Conservation (phyloP, 2,113 vertebrate genomes). For the Phoenicopterus ruber region DNA sequence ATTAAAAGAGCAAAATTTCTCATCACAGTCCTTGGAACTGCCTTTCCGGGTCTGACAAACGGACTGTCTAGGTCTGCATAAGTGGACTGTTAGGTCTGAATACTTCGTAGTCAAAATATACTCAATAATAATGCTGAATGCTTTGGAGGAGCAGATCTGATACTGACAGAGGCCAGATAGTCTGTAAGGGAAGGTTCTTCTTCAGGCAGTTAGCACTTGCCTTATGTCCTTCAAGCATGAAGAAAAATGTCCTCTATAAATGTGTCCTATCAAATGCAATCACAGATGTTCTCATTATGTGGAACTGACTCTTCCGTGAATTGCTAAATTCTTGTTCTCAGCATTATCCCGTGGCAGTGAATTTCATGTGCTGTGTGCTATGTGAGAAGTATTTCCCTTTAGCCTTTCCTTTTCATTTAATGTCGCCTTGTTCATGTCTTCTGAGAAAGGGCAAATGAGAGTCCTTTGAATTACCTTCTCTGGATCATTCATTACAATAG, state of each 20-base stretch:
- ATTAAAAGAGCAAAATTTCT: neutral
- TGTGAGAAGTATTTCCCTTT: neutral
- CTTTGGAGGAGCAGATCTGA: neutral
- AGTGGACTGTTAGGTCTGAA: neutral
- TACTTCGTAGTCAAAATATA: neutral
- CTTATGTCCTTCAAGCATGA: neutral
- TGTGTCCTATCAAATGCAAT: neutral
- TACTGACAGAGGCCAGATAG: neutral
- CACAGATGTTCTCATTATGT: neutral
- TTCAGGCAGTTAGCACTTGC: neutral
- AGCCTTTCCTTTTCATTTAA: slow-evolving; percentile 26
- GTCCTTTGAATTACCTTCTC: neutral
- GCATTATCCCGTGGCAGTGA: neutral
- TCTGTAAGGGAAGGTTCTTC: neutral
- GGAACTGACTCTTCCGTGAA: neutral
- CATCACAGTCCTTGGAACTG: neutral
- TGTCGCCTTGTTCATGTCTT: neutral
- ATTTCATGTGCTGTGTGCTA: neutral
- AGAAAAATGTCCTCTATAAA: neutral
- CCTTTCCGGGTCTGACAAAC: neutral
- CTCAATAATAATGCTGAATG: neutral
- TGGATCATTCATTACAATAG: neutral
- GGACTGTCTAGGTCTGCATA: neutral
- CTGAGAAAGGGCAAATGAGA: neutral
- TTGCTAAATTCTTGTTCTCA: neutral